Evolutionary conservation across 2,888 invertebrate genomes (phyloP), one percentile per base, ranked within the genome.

Genomic region (Tiliacea citrago): DNA sequence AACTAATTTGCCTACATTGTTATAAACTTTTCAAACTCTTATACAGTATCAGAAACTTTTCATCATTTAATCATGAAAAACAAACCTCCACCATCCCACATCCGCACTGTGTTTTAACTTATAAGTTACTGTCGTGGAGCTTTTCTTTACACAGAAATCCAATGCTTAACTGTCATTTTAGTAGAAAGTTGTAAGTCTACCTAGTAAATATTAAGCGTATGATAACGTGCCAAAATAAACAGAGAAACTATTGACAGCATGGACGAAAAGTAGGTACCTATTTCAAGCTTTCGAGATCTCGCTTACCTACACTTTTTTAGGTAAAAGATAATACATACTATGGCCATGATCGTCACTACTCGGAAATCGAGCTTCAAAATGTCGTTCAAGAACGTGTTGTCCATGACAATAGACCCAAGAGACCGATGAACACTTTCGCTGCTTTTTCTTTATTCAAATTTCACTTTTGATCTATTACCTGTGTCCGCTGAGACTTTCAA

Each of bases 381-480:
- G 92, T 91, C 91, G 88, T 90, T 89, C 87, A 86, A 89, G 91
- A 92, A 95, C 95, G 96, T 95, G 96, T 89, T 88, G 82, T 84
- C 88, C 93, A 95, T 95, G 67, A 94, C 93, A 95, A 95, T 94
- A 88, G 91, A 89, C 92, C 86, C 88, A 82, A 90, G 94, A 91
- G 93, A 91, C 92, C 90, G 83, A 89, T 89, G 81, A 91, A 81
- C 91, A 96, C 96, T 96, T 96, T 96, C 96, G 93, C 96, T 95
- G 86, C 93, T 92, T 92, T 94, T 95, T 93, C 93, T 94, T 90
- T 91, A 91, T 89, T 91, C 90, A 90, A 94, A 94, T 96, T 96
- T 95, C 96, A 96, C 95, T 95, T 95, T 95, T 95, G 89, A 92
- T 92, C 87, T 83, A 91, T 91, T 90, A 89, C 90, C 89, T 82